Evolutionary conservation across 1,140 invertebrate species (phyloP).

Genomic region (Hycleus phaleratus): DNA sequence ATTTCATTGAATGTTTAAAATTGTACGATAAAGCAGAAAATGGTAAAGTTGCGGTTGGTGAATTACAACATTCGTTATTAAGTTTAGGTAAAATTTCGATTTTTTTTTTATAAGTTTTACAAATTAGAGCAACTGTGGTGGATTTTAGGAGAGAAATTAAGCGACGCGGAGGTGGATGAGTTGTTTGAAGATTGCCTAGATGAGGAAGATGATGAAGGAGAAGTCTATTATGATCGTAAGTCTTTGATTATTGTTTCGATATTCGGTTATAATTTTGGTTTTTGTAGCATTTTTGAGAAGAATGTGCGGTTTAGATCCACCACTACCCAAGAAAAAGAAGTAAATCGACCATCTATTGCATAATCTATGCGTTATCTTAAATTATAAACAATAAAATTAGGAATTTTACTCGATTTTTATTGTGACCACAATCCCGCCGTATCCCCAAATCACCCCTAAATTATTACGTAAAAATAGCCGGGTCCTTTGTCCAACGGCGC

Average conservation of each 20-base stretch:
- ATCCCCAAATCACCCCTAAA: no score
- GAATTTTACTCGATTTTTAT: no score
- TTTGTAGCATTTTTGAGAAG: slow-evolving; percentile 28
- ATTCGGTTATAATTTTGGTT: neutral
- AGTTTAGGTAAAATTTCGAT: slow-evolving; percentile 49
- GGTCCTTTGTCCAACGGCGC: neutral
- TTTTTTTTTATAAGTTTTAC: neutral
- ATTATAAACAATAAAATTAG: no score
- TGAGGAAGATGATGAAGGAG: slow-evolving; percentile 88
- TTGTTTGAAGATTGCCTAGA: slow-evolving; percentile 83
- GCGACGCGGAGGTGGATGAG: slow-evolving; percentile 71
- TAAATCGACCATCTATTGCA: slow-evolving; percentile 2
- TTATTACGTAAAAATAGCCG: neutral
- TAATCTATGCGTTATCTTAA: neutral
- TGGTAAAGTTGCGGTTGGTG: slow-evolving; percentile 64
- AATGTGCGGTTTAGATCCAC: slow-evolving; percentile 31
- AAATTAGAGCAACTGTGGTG: slow-evolving; percentile 5
- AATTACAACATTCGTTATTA: slow-evolving; percentile 62
- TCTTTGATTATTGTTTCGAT: neutral
- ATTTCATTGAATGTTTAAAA: slow-evolving; percentile 72
- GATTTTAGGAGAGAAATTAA: slow-evolving; percentile 71
- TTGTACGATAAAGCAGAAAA: slow-evolving; percentile 69
- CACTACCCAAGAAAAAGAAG: slow-evolving; percentile 27
- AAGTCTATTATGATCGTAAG: slow-evolving; percentile 89
- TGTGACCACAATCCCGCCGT: no score